A percentile compares a stretch with the other conserved stretches of the same genome.
Evolutionary conservation across 1,140 invertebrate genomes (phyloP).

Genomic region (Glossosoma conforme): DNA sequence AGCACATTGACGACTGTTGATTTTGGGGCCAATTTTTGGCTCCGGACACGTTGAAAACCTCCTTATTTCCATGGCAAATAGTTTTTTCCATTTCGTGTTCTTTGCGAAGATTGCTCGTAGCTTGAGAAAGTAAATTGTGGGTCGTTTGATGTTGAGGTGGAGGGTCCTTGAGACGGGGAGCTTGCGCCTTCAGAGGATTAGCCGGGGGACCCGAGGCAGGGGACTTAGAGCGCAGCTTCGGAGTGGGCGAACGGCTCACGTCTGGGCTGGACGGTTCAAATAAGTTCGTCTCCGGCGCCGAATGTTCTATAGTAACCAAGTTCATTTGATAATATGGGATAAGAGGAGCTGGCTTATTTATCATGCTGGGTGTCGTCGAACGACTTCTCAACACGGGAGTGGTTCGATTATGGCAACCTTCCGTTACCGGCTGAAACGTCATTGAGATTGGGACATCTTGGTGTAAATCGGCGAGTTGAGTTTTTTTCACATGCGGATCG

Average conservation of each 20-base stretch:
- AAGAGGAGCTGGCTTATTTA: conserved; percentile 60
- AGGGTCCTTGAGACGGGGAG: conserved; percentile 51
- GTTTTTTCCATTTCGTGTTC: conserved; percentile 36
- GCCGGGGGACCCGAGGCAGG: conserved; percentile 57
- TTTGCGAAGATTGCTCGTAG: conserved; percentile 37
- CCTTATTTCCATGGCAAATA: conserved; percentile 29
- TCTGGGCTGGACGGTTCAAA: conserved; percentile 53
- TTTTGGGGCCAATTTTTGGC: conserved; percentile 34
- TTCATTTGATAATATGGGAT: conserved; percentile 64
- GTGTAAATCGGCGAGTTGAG: conserved; percentile 32
- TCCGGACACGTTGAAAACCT: conserved; percentile 33
- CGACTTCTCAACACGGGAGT: conserved; percentile 44
- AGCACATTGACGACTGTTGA: conserved; percentile 36
- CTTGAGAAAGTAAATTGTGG: conserved; percentile 36
- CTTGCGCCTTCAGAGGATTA: conserved; percentile 54
- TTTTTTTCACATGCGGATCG: conserved; percentile 34
- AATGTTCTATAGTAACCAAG: conserved; percentile 54
- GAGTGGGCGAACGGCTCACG: conserved; percentile 54
- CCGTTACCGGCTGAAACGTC: conserved; percentile 56
- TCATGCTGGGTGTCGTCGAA: conserved; percentile 56
- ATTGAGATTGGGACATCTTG: conserved; percentile 41
- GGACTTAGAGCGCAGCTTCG: conserved; percentile 49
- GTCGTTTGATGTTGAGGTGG: conserved; percentile 31
- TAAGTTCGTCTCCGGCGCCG: conserved; percentile 49
- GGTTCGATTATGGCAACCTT: conserved; percentile 44